Evolutionary conservation across 1,140 invertebrate genomes (phyloP), one percentile per base, ranked within the genome.

Genomic region (Heliothis subflexa): DNA sequence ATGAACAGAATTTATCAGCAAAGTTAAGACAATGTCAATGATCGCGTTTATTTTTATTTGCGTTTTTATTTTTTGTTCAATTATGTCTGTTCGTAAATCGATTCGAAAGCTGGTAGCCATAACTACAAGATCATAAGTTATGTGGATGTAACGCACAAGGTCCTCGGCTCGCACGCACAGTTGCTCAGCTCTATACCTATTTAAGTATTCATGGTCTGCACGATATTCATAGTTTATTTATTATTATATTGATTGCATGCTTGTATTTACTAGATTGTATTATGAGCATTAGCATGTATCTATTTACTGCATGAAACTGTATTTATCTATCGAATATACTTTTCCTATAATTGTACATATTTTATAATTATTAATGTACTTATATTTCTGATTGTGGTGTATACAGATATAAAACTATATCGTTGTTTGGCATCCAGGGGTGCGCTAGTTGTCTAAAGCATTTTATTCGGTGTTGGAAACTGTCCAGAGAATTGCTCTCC

Each of bases 121-220:
- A 90, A 88, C 87, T 86, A 84, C 85, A 77, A 80, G 78, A 79
- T 81, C 68, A 64, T 74, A 75, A 57, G 66, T 78, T 81, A 84
- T 86, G 84, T 86, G 79, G 68, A 85, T 81, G 85, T 85, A 83
- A 84, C 74, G 87, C 92, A 91, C 89, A 79, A 80, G 83, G 86
- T 87, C 84, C 85, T 83, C 83, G 87, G 87, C 87, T 86, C 85
- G 92, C 92, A 90, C 89, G 85, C 78, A 68, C 59, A 12, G 14
- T 75, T 66, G 74, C 62, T 77, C 74, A 66, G 66, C 49, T 66
- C 61, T 55, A 54, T 64, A 45, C 33, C 59, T 40, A 64, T 68
- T 66, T n/a, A 47, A 66, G 47, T 62, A 75, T 52, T 62, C 55
- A 64, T 40, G 62, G 25, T 64, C 21, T 77, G 74, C 74, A 77